phyloP scores from a whole-genome alignment of 2,113 vertebrate genomes.

The Brachionichthys hirsutus region DNA sequence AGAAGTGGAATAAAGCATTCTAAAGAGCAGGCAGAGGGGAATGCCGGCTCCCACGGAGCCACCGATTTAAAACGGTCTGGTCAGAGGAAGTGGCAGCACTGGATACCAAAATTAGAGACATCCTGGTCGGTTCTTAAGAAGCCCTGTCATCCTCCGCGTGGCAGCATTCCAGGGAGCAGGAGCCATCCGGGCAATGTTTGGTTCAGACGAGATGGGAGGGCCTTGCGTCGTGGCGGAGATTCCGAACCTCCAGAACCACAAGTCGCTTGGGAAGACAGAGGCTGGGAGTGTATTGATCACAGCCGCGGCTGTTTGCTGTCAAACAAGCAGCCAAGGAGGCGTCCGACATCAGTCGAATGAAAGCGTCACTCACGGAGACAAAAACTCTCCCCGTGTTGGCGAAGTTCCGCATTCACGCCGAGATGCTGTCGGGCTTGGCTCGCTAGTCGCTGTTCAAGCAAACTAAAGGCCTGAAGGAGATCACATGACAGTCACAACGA shows the following conservation, averaged over 20 bases:
- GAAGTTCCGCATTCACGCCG: conserved; percentile 1
- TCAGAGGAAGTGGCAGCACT: conserved; percentile 73
- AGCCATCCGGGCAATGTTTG: conserved; percentile 61
- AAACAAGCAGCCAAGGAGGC: conserved; percentile 60
- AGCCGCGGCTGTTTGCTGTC: conserved; percentile 54
- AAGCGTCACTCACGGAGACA: conserved; percentile 24
- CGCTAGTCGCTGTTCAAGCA: too few relatives aligned
- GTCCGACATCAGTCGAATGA: conserved; percentile 20
- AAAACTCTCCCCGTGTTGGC: conserved; percentile 16
- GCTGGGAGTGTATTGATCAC: conserved; percentile 53
- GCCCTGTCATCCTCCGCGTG: conserved; percentile 67
- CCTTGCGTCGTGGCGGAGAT: conserved; percentile 64
- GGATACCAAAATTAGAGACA: conserved; percentile 76
- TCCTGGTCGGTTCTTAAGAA: conserved; percentile 61
- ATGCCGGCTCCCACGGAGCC: conserved; percentile 65
- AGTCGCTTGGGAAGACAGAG: conserved; percentile 51
- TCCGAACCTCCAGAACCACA: conserved; percentile 68
- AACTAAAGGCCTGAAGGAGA: too few relatives aligned
- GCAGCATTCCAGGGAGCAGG: conserved; percentile 64
- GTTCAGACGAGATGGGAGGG: conserved; percentile 68
- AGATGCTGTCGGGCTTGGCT: conserved; percentile 11
- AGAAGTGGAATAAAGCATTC: conserved; percentile 53
- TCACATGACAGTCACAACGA: conserved; percentile 63
- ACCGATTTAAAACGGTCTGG: conserved; percentile 73
- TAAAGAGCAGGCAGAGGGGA: conserved; percentile 61